Percentiles rank a stretch among this genome's conserved stretches.
Evolutionary conservation across 1,140 invertebrate genomes (phyloP).

Genomic region (Popillia japonica): DNA sequence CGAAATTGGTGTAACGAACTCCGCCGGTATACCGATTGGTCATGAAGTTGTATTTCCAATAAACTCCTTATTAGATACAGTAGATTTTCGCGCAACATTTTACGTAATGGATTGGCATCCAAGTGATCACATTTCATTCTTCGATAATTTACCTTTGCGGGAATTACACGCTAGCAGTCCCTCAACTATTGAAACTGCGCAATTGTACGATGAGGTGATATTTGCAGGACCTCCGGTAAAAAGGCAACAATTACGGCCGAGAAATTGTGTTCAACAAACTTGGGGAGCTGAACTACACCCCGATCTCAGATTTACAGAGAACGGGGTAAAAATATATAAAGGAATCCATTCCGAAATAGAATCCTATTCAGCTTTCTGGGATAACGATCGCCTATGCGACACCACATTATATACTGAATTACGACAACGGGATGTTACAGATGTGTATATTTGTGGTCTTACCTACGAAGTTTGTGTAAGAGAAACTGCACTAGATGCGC

Average conservation of each 20-base stretch:
- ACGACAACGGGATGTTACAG: constrained; percentile 68
- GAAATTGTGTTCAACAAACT: constrained; percentile 78
- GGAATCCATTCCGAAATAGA: constrained; percentile 79
- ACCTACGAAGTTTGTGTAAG: constrained; percentile 85
- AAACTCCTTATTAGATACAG: constrained; percentile 72
- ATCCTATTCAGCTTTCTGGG: constrained; percentile 83
- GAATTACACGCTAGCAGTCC: constrained; percentile 65
- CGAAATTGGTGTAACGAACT: constrained; percentile 72
- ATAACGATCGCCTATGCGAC: constrained; percentile 73
- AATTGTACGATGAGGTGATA: constrained; percentile 74
- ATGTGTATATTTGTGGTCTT: constrained; percentile 80
- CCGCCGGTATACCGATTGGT: constrained; percentile 68
- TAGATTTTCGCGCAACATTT: constrained; percentile 74
- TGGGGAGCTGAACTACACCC: constrained; percentile 80
- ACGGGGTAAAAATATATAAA: constrained; percentile 70
- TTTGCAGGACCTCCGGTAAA: constrained; percentile 70
- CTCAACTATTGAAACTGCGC: constrained; percentile 64
- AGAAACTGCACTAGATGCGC: constrained; percentile 69
- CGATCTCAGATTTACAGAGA: constrained; percentile 68
- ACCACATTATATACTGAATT: constrained; percentile 72
- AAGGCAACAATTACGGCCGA: constrained; percentile 77
- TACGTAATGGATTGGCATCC: constrained; percentile 88
- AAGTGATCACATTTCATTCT: constrained; percentile 80
- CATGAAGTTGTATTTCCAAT: constrained; percentile 73
- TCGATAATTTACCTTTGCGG: constrained; percentile 70